Percentiles rank a stretch among this genome's conserved stretches.
Conservation (phyloP, 2,797 vertebrate species). For the Poeciliopsis turneri region DNA sequence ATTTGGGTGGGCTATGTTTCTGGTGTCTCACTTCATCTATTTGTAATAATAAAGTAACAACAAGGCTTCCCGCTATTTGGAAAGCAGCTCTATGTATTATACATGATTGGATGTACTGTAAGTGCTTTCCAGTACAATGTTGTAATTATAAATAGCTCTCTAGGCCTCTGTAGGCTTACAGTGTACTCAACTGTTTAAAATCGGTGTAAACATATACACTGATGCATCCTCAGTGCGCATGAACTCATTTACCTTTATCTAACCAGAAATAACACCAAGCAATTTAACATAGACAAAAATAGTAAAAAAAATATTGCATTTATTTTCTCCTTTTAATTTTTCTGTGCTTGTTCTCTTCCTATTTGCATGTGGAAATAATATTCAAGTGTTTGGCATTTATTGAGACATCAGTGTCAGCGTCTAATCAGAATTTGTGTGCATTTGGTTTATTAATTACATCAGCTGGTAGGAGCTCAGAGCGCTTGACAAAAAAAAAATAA, state of each 20-base stretch:
- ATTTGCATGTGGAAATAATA: conserved; percentile 42
- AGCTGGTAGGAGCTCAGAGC: conserved; percentile 72
- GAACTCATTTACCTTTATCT: conserved; percentile 42
- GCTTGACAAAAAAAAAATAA: conserved; percentile 69
- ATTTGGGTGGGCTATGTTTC: conserved; percentile 54
- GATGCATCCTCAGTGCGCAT: conserved; percentile 31
- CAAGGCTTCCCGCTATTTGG: conserved; percentile 53
- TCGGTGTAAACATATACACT: conserved; percentile 28
- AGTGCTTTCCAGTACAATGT: conserved; percentile 68
- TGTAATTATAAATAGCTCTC: conserved; percentile 67
- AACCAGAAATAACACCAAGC: conserved; percentile 25
- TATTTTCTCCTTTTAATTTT: conserved; percentile 5
- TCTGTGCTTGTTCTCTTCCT: conserved; percentile 13
- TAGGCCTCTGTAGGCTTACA: conserved; percentile 36
- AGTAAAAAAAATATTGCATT: conserved; percentile 29
- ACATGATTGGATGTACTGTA: conserved; percentile 69
- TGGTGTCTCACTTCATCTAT: conserved; percentile 69
- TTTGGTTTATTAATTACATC: conserved; percentile 77
- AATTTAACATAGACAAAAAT: conserved; percentile 4
- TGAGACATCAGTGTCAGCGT: conserved; percentile 67
- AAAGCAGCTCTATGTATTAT: conserved; percentile 68
- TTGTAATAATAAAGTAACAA: conserved; percentile 74
- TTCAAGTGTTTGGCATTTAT: conserved; percentile 54
- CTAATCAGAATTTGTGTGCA: conserved; percentile 71
- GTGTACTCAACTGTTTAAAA: conserved; percentile 53